Conservation (phyloP, 2,888 invertebrate species). For the Himalopsyche tibetana region DNA sequence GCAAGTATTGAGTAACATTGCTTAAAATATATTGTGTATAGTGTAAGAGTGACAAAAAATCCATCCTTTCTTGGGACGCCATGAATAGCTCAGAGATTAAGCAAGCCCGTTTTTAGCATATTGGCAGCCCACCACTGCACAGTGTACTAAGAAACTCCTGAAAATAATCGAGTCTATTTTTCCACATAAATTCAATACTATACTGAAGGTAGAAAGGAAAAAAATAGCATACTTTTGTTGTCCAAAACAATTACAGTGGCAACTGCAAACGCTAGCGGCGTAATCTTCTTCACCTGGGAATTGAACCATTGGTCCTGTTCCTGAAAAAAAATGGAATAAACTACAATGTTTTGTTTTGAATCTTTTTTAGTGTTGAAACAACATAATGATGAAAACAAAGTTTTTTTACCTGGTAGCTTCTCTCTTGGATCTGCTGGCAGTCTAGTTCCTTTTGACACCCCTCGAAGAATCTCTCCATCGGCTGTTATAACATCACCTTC, state of each 20-base stretch:
- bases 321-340: conserved; percentile 67
- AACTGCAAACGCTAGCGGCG: conserved; percentile 75
- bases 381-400: background rate
- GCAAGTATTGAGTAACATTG: too few species aligned
- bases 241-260: conserved; percentile 75
- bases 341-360: too few species aligned
- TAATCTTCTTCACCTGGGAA: conserved; percentile 74
- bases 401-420: conserved; percentile 56
- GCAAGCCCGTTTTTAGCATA: too few species aligned
- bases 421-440: conserved; percentile 70
- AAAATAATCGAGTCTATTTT: background rate
- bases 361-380: background rate
- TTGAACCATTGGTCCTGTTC: conserved; percentile 73
- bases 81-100: too few species aligned
- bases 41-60: too few species aligned
- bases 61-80: too few species aligned
- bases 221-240: conserved; percentile 71
- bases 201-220: background rate
- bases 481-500: conserved; percentile 98
- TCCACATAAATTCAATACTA: background rate
- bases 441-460: conserved; percentile 76
- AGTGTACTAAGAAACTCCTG: background rate
- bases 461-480: conserved; percentile 92
- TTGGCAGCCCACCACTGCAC: too few species aligned
- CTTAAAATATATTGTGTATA: too few species aligned